Conservation (phyloP, 2,113 vertebrate genomes). For the Crocuta crocuta region DNA sequence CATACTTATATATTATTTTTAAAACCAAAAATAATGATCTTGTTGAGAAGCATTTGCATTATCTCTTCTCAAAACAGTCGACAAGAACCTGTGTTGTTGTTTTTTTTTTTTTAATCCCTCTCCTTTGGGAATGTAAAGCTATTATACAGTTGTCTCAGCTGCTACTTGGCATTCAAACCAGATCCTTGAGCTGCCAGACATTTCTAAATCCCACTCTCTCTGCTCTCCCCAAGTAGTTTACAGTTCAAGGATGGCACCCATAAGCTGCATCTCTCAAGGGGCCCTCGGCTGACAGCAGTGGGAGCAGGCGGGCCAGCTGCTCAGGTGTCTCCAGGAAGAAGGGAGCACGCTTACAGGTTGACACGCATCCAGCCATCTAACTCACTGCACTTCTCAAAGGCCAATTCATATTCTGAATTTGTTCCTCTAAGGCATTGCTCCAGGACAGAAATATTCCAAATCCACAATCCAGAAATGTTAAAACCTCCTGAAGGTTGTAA, state of each 20-base stretch:
- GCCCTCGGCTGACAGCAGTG: not conserved
- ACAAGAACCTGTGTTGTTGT: not conserved
- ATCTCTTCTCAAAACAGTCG: slow-evolving; percentile 1
- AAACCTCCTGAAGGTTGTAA: not conserved
- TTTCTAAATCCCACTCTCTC: slow-evolving; percentile 50
- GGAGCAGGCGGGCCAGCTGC: not conserved
- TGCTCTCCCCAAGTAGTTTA: slow-evolving; percentile 33
- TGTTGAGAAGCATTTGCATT: slow-evolving; percentile 32
- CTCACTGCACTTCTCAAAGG: not conserved
- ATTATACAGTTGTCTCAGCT: slow-evolving; percentile 76
- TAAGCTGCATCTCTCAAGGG: slow-evolving; percentile 30
- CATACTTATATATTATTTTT: not conserved
- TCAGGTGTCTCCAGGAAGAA: not conserved
- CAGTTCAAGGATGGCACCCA: slow-evolving; percentile 35
- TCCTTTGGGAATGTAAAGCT: slow-evolving; percentile 59
- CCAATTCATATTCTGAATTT: slow-evolving; percentile 21
- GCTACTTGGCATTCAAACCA: slow-evolving; percentile 67
- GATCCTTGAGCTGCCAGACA: slow-evolving; percentile 62
- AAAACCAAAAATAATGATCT: slow-evolving; percentile 27
- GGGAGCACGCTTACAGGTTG: not conserved
- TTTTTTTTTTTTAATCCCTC: not conserved
- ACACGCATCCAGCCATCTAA: slow-evolving; percentile 58
- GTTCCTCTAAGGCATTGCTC: slow-evolving; percentile 36
- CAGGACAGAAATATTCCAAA: slow-evolving; percentile 60
- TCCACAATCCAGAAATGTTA: not conserved